A percentile compares a stretch with the other conserved stretches of the same genome.
These are phyloP conservation scores for Sciaenops ocellatus DNA, from an alignment of 2,797 vertebrate genomes.

Conservation along the genomic window DNA sequence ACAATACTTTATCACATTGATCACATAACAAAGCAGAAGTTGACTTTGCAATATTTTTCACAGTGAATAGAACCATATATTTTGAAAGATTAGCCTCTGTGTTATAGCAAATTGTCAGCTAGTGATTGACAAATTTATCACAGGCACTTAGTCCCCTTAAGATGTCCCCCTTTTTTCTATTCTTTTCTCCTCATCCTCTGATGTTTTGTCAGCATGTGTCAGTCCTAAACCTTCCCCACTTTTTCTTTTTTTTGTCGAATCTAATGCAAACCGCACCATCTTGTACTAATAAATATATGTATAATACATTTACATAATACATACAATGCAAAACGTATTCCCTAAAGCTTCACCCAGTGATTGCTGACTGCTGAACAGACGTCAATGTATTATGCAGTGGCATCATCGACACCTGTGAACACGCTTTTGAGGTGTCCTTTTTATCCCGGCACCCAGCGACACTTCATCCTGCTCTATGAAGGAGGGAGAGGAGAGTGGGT, in stretches of 20 bases:
- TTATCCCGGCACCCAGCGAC: conserved; percentile 52
- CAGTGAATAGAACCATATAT: not conserved
- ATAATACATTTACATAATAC: conserved; percentile 73
- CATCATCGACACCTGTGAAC: conserved; percentile 46
- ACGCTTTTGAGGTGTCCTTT: conserved; percentile 69
- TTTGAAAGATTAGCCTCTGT: not conserved
- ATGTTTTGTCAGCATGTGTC: conserved; percentile 46
- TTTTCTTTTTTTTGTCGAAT: conserved; percentile 28
- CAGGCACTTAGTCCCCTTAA: not conserved
- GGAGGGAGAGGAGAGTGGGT: conserved; percentile 33
- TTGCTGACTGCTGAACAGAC: conserved; percentile 71
- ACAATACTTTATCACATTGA: not conserved
- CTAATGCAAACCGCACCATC: conserved; percentile 60
- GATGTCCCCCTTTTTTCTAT: not conserved
- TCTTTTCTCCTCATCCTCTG: not conserved
- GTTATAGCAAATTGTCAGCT: not conserved
- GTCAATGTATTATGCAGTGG: conserved; percentile 72
- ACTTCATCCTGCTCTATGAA: conserved; percentile 30
- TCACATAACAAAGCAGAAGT: not conserved
- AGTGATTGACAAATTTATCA: not conserved
- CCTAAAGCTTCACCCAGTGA: conserved; percentile 62
- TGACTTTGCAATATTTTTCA: conserved; percentile 12
- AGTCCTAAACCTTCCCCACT: conserved; percentile 27
- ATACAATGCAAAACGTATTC: conserved; percentile 72
- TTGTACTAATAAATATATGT: conserved; percentile 75